A percentile compares a stretch with the other conserved stretches of the same genome.
These are phyloP conservation scores for Platycercus adscitus DNA, from an alignment of 2,113 vertebrate genomes.

Conservation along the genomic window DNA sequence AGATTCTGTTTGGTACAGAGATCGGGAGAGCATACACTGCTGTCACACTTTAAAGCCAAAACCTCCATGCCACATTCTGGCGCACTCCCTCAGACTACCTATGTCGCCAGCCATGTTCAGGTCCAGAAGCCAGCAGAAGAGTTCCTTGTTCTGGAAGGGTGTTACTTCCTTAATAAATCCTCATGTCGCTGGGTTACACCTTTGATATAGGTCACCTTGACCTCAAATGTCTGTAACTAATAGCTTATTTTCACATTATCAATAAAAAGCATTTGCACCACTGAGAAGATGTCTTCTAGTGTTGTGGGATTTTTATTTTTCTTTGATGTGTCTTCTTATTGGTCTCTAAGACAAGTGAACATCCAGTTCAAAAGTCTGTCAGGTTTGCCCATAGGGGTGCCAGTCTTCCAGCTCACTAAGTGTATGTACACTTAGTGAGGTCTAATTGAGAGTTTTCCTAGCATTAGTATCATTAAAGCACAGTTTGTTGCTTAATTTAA, in stretches of 20 bases:
- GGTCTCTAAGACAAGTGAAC: background rate
- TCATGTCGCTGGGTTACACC: background rate
- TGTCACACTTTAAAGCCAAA: background rate
- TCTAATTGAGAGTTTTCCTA: background rate
- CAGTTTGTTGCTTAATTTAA: background rate
- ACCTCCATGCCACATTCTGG: background rate
- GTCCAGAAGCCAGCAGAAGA: background rate
- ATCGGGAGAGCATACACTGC: accelerated
- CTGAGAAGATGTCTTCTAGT: background rate
- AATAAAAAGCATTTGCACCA: background rate
- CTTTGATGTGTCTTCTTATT: background rate
- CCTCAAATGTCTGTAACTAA: background rate
- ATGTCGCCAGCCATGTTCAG: background rate
- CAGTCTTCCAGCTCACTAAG: background rate
- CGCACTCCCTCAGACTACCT: background rate
- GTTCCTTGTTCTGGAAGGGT: background rate
- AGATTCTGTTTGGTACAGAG: background rate
- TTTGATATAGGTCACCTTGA: background rate
- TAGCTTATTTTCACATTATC: background rate
- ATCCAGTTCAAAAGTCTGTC: background rate
- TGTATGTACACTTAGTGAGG: background rate
- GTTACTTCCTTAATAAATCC: background rate
- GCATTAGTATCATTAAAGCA: background rate
- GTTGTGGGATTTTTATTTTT: background rate
- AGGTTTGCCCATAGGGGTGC: background rate